A percentile compares a stretch with the other conserved stretches of the same genome.
Conservation (phyloP, 2,113 vertebrate species). For the Chaetodon auriga region DNA sequence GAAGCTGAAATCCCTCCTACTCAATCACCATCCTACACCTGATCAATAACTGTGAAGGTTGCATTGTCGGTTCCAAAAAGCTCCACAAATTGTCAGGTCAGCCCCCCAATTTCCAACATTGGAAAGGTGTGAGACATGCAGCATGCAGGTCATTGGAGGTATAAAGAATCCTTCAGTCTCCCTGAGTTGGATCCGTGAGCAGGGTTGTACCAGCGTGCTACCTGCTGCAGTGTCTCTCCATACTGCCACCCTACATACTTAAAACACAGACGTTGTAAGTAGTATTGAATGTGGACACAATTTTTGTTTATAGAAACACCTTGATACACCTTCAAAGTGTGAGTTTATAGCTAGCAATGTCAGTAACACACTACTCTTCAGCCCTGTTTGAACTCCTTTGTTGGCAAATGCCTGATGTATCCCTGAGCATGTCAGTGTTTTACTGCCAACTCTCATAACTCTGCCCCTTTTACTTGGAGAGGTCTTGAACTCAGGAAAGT, state of each 20-base stretch:
- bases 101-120: neutral
- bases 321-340: neutral
- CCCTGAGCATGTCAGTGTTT: constrained; percentile 6
- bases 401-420: neutral
- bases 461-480: neutral
- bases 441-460: neutral
- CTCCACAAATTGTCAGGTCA: neutral
- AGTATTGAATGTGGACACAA: neutral
- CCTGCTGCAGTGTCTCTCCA: neutral
- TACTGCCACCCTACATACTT: neutral
- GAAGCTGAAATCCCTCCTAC: neutral
- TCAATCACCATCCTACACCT: too few species aligned
- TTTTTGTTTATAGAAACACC: neutral
- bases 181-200: too few species aligned
- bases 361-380: neutral
- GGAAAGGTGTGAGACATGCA: neutral
- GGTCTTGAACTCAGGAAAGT: constrained; percentile 24
- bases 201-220: neutral
- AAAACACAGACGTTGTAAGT: neutral
- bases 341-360: neutral
- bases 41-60: neutral
- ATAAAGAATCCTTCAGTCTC: neutral
- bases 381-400: neutral
- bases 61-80: neutral
- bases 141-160: neutral